Conservation (phyloP, 2,888 invertebrate genomes). For the Drosophila maculinotata region DNA sequence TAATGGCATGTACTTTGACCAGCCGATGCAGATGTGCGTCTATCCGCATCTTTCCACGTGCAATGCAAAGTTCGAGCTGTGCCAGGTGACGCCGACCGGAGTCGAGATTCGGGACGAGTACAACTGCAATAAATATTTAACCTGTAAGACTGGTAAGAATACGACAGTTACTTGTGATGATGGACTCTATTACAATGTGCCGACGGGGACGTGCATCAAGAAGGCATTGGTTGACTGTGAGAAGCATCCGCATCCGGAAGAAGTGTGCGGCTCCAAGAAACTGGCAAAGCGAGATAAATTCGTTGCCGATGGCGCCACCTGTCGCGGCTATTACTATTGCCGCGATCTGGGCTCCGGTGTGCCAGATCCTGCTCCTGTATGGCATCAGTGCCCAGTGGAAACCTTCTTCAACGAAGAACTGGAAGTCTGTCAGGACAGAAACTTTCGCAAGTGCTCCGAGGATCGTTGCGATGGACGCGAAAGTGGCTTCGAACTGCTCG, state of each 20-base stretch:
- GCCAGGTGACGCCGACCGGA: conserved; percentile 61
- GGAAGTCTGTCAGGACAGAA: conserved; percentile 57
- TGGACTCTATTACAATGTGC: conserved; percentile 63
- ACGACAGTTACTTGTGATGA: conserved; percentile 35
- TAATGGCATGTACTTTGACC: conserved; percentile 57
- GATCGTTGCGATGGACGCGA: conserved; percentile 73
- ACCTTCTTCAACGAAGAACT: conserved; percentile 64
- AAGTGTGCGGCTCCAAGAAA: conserved; percentile 75
- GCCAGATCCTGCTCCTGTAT: conserved; percentile 67
- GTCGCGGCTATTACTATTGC: conserved; percentile 80
- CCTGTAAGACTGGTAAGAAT: conserved; percentile 42
- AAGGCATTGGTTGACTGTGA: conserved; percentile 66
- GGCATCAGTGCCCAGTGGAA: conserved; percentile 61
- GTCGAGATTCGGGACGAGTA: conserved; percentile 58
- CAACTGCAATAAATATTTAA: conserved; percentile 68
- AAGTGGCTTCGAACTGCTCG: conserved; percentile 49
- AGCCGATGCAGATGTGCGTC: conserved; percentile 45
- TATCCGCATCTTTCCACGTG: conserved; percentile 61
- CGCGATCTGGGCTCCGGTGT: conserved; percentile 62
- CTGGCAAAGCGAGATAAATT: conserved; percentile 69
- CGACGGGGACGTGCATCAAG: conserved; percentile 43
- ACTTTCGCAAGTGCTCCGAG: conserved; percentile 44
- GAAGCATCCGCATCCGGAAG: conserved; percentile 66
- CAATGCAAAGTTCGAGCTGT: conserved; percentile 58
- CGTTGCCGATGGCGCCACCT: conserved; percentile 73